Evolutionary conservation across 2,797 vertebrate species (phyloP), one percentile per base, ranked within the genome.

Genomic region (Pangasius djambal): DNA sequence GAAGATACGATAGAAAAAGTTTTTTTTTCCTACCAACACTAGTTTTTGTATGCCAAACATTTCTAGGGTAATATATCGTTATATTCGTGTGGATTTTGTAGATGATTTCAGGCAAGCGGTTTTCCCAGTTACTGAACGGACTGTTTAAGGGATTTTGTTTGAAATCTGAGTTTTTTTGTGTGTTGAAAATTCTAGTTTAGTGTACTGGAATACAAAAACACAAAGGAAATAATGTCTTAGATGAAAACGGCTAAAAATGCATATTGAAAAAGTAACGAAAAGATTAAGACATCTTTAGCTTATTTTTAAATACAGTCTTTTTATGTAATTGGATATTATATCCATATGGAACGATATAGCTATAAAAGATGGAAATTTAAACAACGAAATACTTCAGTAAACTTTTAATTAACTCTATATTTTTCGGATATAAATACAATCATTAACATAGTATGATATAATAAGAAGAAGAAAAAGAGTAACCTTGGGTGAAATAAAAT

Each of bases 1-100:
- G 87, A 92, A 87, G 84, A 85, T 90, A 92, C 55, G 86, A 88
- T 89, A 28, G 55, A 81, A 65, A 74, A 61, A 3, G 16, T 25
- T 69, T 10, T 48, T 50, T 75, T 37, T 28, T 12, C 74, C 1
- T 83, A 40, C 40, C 28, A 61, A 50, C 9, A 84, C 77, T 57
- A n/a, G 15, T 77, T 44, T 55, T 34, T 22, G 34, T 34, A 20
- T n/a, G 37, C 28, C 20, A 81, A 50, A 28, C 34, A 40, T 61
- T 22, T 40, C n/a, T 40, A 79, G 77, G 15, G 31, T 13, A 67
- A 84, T 34, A 52, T 20, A n/a, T 65, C 16, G 28, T 3, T 22
- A 34, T 22, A 69, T 4, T 63, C 22, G 7, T 48, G 28, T 59
- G n/a, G 9, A 81, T 34, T 61, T 10, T 44, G 55, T 18, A 82